Base-by-base conservation (phyloP, 2,113 vertebrate genomes). In the Scophthalmus maximus region DNA sequence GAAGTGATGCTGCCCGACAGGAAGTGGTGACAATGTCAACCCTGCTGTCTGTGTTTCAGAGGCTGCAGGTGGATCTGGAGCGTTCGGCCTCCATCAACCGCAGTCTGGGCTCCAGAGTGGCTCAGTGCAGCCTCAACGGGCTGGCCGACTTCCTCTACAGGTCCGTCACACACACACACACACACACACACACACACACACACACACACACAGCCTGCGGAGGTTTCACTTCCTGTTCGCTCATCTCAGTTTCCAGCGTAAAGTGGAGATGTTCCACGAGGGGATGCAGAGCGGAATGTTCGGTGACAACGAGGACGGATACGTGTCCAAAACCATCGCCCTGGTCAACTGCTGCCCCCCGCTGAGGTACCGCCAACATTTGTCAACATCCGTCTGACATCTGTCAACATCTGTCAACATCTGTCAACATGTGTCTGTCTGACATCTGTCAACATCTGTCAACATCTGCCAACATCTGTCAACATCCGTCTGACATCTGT, bases 121-220 rank as follows among this genome's bases (percentile, higher is more conserved):
- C 95, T 0, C 93, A 95, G 55, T 95, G 95, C 87, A 95, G 95
- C 55, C 92, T 97, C 25, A 93, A 93, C 0, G 93, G 95, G 9
- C 92, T 98, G 68, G 95, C 95, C 0, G 94, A 96, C 79, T 96
- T 98, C 86, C 91, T 98, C 30, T 95, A 94, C 89, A 96, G 96
- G 96, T 97, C 4, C 49, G 3, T 25, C n/a, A 9, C 27, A 27
- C 53, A 32, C 2, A 23, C 20, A 23, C 29, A 20, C 18, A 56
- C 27, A 53, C 15, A 40, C 18, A 44, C 42, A 44, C 42, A 44
- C 42, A 44, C 18, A 44, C 38, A 8, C 26, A 23, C 51, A 29
- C 46, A 11, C 20, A 27, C 34, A 25, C n/a, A 36, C 30, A 14
- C 34, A 26, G 14, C 6, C 44, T 12, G 9, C 0, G 8, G 51